These are phyloP conservation scores for Mustela lutreola DNA, from an alignment of 2,113 vertebrate species.

Conservation along the genomic window DNA sequence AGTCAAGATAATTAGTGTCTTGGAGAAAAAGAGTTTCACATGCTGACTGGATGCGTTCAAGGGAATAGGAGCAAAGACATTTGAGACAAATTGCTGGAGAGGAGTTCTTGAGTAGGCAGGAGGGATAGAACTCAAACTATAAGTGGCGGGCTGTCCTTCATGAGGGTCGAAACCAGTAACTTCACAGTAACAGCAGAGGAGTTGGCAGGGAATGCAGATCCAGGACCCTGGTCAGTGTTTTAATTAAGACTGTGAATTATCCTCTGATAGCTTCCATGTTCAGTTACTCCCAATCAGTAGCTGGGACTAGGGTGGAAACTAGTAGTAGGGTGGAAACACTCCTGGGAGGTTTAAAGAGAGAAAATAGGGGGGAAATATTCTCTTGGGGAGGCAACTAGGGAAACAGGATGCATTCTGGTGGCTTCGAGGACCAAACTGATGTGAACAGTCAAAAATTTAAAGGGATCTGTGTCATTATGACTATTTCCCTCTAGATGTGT, in stretches of 20 bases:
- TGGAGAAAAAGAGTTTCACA: background rate
- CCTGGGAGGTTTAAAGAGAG: background rate
- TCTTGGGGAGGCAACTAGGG: background rate
- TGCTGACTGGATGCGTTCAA: background rate
- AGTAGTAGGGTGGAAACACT: background rate
- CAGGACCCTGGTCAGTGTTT: background rate
- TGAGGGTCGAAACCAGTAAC: background rate
- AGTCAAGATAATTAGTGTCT: background rate
- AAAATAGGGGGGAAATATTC: background rate
- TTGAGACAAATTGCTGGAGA: background rate
- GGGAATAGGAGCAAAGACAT: background rate
- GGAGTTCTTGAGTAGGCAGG: background rate
- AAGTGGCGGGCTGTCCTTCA: background rate
- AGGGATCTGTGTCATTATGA: background rate
- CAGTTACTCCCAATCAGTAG: background rate
- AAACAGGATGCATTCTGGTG: background rate
- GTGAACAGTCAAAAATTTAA: background rate
- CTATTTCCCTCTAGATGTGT: background rate
- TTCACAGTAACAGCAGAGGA: background rate
- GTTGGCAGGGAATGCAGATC: background rate
- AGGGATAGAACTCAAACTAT: no score
- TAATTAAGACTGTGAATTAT: background rate
- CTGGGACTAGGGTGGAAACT: background rate
- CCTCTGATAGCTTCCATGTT: background rate
- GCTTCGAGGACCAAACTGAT: background rate